These are phyloP conservation scores for Apodemus agrarius DNA, from an alignment of 2,797 vertebrate genomes.

Conservation along the genomic window DNA sequence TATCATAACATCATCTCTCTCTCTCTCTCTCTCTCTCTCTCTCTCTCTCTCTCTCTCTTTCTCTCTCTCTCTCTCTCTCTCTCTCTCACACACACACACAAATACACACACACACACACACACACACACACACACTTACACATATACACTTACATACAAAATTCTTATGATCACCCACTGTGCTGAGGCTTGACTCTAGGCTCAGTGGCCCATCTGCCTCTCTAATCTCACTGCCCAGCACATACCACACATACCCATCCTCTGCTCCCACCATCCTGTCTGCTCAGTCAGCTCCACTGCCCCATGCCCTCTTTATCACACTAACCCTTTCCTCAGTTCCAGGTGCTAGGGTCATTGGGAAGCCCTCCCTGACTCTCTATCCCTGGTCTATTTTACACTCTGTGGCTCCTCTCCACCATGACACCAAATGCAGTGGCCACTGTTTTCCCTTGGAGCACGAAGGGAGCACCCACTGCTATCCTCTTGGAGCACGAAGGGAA, in stretches of 20 bases:
- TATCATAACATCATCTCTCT: background rate
- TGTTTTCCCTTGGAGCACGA: background rate
- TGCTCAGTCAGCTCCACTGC: background rate
- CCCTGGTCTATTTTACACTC: background rate
- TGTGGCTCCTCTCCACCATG: background rate
- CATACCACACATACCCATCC: no score
- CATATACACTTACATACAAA: background rate
- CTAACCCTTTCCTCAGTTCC: background rate
- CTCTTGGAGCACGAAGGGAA: background rate
- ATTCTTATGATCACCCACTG: background rate
- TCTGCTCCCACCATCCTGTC: no score
- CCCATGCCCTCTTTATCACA: background rate
- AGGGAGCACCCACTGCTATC: background rate
- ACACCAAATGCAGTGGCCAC: background rate
- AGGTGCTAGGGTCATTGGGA: rapidly evolving
- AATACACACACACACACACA: background rate
- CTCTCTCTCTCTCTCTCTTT: no score
- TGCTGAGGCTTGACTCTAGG: background rate
- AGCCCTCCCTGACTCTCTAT: background rate
- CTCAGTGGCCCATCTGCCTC: rapidly evolving
- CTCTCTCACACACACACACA: background rate
- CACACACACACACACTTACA: background rate
- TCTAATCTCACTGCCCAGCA: background rate
- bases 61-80: no score
- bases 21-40: background rate